These are phyloP conservation scores for Spheniscus humboldti DNA, from an alignment of 2,797 vertebrate genomes.

Conservation along the genomic window DNA sequence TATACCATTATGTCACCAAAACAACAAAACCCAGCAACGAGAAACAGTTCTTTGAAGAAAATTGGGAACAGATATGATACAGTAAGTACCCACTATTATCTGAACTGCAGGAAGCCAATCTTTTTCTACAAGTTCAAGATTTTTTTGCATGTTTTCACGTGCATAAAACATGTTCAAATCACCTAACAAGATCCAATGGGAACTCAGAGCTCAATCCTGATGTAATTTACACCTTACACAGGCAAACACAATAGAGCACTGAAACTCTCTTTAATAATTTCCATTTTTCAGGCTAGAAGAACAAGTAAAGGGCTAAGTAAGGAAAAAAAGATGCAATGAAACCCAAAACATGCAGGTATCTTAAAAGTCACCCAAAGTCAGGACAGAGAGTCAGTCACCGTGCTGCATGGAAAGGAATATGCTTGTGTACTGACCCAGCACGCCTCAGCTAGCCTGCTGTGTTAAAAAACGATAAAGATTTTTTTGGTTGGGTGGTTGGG, in stretches of 20 bases:
- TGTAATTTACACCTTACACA: rapidly evolving
- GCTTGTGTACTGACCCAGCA: neutral
- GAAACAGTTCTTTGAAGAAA: neutral
- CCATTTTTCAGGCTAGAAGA: neutral
- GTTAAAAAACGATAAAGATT: neutral
- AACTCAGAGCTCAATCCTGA: neutral
- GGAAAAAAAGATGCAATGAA: neutral
- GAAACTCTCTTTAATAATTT: neutral
- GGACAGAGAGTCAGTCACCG: neutral
- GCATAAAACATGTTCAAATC: neutral
- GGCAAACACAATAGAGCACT: neutral
- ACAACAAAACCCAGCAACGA: neutral
- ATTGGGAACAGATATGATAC: neutral
- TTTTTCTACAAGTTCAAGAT: neutral
- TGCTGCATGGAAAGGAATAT: neutral
- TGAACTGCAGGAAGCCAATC: neutral
- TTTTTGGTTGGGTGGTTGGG: neutral
- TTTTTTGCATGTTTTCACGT: neutral
- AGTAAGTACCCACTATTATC: neutral
- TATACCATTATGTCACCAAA: neutral
- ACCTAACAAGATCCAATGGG: neutral
- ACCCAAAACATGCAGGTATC: neutral
- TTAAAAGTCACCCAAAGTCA: neutral
- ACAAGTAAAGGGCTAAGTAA: neutral
- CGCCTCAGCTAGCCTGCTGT: neutral